phyloP scores from a whole-genome alignment of 2,888 invertebrate species.

The Rhagonycha lutea region DNA sequence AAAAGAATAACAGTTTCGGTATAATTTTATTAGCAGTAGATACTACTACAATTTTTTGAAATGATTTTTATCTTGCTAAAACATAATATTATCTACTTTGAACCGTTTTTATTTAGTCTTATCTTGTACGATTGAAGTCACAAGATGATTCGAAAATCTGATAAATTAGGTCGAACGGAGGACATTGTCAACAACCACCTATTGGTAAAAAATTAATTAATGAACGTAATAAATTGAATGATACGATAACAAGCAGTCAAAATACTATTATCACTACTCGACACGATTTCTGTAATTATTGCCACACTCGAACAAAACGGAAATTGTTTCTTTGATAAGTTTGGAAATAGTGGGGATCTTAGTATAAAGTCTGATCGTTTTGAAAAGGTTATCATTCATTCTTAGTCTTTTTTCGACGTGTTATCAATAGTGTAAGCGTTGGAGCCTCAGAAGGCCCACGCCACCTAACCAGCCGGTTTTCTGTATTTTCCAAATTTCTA shows the following conservation, averaged over 20 bases:
- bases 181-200: not conserved
- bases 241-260: conserved; percentile 3
- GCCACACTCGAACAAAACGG: not conserved
- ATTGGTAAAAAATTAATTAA: not conserved
- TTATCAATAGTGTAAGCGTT: conserved; percentile 11
- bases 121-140: not conserved
- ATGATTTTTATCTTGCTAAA: not conserved
- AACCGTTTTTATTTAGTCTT: not conserved
- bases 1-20: no score
- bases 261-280: conserved; percentile 11
- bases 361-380: not conserved
- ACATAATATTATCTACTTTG: not conserved
- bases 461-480: conserved; percentile 35
- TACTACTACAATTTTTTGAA: not conserved
- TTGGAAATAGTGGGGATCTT: not conserved
- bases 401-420: not conserved
- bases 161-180: not conserved
- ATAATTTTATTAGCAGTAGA: not conserved
- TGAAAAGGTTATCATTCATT: not conserved
- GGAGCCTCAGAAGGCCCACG: conserved; percentile 25
- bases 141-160: not conserved
- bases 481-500: conserved; percentile 7
- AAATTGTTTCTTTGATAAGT: conserved; percentile 1
- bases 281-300: not conserved
- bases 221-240: not conserved